Evolutionary conservation across 2,888 invertebrate genomes (phyloP).

Genomic region (Neoaliturus tenellus): DNA sequence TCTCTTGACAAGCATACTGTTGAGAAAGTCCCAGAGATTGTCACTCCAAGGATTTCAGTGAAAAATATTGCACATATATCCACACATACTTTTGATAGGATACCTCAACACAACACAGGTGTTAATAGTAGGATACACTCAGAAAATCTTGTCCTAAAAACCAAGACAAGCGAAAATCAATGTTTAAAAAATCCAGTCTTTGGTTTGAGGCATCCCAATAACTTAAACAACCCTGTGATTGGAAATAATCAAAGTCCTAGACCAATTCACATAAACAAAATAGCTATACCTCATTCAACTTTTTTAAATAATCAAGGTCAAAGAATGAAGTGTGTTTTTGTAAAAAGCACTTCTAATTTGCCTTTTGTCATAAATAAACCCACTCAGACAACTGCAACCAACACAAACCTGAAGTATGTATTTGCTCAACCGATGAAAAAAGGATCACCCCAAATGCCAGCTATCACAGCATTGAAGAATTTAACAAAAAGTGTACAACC

Average conservation of each 20-base stretch:
- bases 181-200: neutral
- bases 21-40: neutral
- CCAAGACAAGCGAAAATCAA: neutral
- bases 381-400: neutral
- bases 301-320: constrained; percentile 34
- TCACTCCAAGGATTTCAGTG: constrained; percentile 6
- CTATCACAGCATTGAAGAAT: neutral
- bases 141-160: too few species aligned
- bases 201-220: neutral
- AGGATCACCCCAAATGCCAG: neutral
- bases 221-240: neutral
- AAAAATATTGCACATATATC: constrained; percentile 33
- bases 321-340: constrained; percentile 40
- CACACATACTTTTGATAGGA: neutral
- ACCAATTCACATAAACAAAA: constrained; percentile 21
- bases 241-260: neutral
- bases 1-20: neutral
- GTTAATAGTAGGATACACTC: too few species aligned
- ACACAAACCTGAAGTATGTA: neutral
- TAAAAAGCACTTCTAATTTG: neutral
- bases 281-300: constrained; percentile 22
- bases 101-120: too few species aligned
- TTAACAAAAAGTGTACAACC: neutral
- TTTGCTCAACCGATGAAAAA: neutral
- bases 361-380: neutral